phyloP scores from a whole-genome alignment of 1,140 invertebrate genomes.

The Riptortus pedestris region DNA sequence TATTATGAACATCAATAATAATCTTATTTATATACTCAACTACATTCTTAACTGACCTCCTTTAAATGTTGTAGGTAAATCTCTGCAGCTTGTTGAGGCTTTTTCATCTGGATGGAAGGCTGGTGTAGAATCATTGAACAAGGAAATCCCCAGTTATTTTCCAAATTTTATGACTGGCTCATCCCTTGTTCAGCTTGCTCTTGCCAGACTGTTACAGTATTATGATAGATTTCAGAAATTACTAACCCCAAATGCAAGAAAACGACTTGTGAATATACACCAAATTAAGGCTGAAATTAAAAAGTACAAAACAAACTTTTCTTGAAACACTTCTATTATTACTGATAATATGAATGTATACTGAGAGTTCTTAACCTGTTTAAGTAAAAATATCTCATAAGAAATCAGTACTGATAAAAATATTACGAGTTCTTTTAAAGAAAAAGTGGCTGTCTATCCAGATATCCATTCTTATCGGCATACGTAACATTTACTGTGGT shows the following conservation, averaged over 20 bases:
- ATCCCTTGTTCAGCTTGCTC: slow-evolving; percentile 79
- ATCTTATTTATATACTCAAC: too few relatives aligned
- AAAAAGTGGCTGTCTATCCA: too few relatives aligned
- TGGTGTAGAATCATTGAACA: slow-evolving; percentile 85
- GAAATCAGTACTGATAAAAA: too few relatives aligned
- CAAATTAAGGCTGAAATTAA: slow-evolving; percentile 99
- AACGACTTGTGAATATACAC: slow-evolving; percentile 94
- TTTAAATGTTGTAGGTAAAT: slow-evolving; percentile 47
- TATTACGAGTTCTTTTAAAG: too few relatives aligned
- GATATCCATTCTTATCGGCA: too few relatives aligned
- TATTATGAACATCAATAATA: too few relatives aligned
- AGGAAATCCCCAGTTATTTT: slow-evolving; percentile 88
- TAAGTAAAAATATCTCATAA: too few relatives aligned
- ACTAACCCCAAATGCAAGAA: slow-evolving; percentile 73
- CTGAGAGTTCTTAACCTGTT: too few relatives aligned
- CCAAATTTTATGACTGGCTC: slow-evolving; percentile 93
- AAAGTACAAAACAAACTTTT: slow-evolving; percentile 68
- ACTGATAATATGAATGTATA: too few relatives aligned
- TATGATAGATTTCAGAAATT: slow-evolving; percentile 96
- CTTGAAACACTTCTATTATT: background rate
- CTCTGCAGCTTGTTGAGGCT: slow-evolving; percentile 68
- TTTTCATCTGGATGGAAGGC: slow-evolving; percentile 92
- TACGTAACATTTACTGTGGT: too few relatives aligned
- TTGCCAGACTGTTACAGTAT: slow-evolving; percentile 94
- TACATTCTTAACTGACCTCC: too few relatives aligned